A percentile compares a stretch with the other conserved stretches of the same genome.
Conservation (phyloP, 2,888 invertebrate species). For the Hoplodrina ambigua region DNA sequence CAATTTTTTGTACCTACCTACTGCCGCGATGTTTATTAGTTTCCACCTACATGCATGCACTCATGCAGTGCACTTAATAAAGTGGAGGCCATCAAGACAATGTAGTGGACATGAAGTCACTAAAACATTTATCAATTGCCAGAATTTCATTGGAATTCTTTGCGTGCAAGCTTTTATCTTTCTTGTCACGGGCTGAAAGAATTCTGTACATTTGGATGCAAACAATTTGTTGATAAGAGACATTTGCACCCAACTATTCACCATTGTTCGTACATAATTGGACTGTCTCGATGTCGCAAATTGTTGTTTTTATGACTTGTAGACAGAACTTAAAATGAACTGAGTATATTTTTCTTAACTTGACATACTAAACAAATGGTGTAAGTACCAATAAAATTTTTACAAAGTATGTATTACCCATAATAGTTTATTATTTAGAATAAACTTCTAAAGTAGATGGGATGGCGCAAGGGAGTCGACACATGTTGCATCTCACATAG, state of each 20-base stretch:
- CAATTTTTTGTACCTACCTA: not conserved
- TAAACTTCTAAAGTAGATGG: too few relatives aligned
- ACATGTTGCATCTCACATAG: too few relatives aligned
- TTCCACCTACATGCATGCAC: not conserved
- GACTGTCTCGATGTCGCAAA: conserved; percentile 30
- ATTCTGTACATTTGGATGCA: conserved; percentile 43
- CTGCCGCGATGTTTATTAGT: conserved; percentile 11
- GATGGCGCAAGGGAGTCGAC: too few relatives aligned
- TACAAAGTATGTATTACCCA: too few relatives aligned
- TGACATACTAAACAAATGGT: too few relatives aligned
- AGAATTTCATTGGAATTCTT: conserved; percentile 25
- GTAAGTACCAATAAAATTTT: too few relatives aligned
- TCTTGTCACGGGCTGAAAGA: conserved; percentile 48
- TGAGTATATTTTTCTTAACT: not conserved
- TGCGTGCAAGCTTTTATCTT: conserved; percentile 23
- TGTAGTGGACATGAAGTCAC: conserved; percentile 31
- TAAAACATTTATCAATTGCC: conserved; percentile 18
- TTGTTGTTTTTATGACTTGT: conserved; percentile 25
- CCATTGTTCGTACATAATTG: conserved; percentile 24
- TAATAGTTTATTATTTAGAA: too few relatives aligned
- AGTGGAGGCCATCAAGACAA: conserved; percentile 30
- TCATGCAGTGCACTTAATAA: conserved; percentile 28
- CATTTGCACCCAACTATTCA: conserved; percentile 25
- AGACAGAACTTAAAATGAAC: conserved; percentile 1
- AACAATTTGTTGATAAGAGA: conserved; percentile 47